Percentiles rank a stretch among this genome's conserved stretches.
Evolutionary conservation across 1,140 invertebrate species (phyloP).

Genomic region (Orius insidiosus): DNA sequence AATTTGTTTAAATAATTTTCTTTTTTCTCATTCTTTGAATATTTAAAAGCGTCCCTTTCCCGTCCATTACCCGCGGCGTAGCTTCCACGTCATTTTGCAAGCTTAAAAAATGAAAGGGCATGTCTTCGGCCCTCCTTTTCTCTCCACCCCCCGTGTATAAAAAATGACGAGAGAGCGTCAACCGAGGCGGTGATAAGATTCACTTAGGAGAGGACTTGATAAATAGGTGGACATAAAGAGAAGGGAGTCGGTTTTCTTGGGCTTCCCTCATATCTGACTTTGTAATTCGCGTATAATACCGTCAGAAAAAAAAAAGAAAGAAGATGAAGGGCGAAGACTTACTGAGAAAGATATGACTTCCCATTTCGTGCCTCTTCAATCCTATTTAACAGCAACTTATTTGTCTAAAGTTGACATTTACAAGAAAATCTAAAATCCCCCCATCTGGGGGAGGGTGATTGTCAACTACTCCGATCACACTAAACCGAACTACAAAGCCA

Average conservation of each 20-base stretch:
- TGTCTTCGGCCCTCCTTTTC: background rate
- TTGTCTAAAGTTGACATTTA: too few species aligned
- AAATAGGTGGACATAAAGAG: conserved; percentile 8
- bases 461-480: too few species aligned
- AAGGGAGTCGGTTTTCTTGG: background rate
- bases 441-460: too few species aligned
- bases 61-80: conserved; percentile 3
- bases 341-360: too few species aligned
- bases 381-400: too few species aligned
- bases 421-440: too few species aligned
- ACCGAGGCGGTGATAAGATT: conserved; percentile 5
- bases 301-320: background rate
- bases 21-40: too few species aligned
- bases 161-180: conserved; percentile 8
- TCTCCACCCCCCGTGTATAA: background rate
- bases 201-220: conserved; percentile 7
- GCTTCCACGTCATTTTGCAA: conserved; percentile 8
- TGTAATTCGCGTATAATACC: conserved; percentile 9
- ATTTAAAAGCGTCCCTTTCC: background rate
- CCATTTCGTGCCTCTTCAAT: too few species aligned
- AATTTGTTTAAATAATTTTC: too few species aligned
- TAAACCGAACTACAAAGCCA: too few species aligned
- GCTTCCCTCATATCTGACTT: conserved; percentile 2
- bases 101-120: conserved; percentile 7
- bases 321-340: too few species aligned